phyloP scores from a whole-genome alignment of 2,797 vertebrate species.

The Etheostoma nigrum region DNA sequence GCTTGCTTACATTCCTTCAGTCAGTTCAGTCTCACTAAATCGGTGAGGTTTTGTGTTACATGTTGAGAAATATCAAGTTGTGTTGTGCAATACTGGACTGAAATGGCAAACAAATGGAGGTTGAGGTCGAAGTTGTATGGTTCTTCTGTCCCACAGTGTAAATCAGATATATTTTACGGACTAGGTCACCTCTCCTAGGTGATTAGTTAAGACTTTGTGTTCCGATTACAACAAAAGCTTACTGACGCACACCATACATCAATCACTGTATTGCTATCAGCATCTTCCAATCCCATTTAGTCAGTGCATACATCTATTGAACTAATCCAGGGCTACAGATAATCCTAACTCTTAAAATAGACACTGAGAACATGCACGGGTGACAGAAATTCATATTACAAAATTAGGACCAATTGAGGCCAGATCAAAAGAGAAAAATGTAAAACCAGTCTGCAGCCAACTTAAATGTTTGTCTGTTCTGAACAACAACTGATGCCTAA shows the following conservation, averaged over 20 bases:
- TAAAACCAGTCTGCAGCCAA: not conserved
- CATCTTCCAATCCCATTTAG: slow-evolving; percentile 61
- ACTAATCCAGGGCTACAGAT: slow-evolving; percentile 55
- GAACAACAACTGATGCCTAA: slow-evolving; percentile 6
- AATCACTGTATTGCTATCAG: slow-evolving; percentile 38
- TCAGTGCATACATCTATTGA: slow-evolving; percentile 36
- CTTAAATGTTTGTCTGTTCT: not conserved
- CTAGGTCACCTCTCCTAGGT: slow-evolving; percentile 7
- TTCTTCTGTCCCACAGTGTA: slow-evolving; percentile 22
- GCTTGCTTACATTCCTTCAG: not conserved
- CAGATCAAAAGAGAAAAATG: slow-evolving; percentile 5
- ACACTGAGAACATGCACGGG: slow-evolving; percentile 22
- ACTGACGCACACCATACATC: slow-evolving; percentile 67
- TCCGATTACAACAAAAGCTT: slow-evolving; percentile 48
- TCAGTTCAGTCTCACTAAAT: not conserved
- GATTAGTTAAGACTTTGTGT: slow-evolving; percentile 45
- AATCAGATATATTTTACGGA: slow-evolving; percentile 23
- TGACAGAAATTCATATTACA: slow-evolving; percentile 22
- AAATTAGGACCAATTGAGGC: not conserved
- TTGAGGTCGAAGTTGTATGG: not conserved
- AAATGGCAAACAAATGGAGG: slow-evolving; percentile 1
- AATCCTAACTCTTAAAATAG: slow-evolving; percentile 33
- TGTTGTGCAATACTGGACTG: slow-evolving; percentile 25
- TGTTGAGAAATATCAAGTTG: not conserved
- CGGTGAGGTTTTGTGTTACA: not conserved